Evolutionary conservation across 2,797 vertebrate species (phyloP), one percentile per base, ranked within the genome.

Genomic region (Decapterus maruadsi): DNA sequence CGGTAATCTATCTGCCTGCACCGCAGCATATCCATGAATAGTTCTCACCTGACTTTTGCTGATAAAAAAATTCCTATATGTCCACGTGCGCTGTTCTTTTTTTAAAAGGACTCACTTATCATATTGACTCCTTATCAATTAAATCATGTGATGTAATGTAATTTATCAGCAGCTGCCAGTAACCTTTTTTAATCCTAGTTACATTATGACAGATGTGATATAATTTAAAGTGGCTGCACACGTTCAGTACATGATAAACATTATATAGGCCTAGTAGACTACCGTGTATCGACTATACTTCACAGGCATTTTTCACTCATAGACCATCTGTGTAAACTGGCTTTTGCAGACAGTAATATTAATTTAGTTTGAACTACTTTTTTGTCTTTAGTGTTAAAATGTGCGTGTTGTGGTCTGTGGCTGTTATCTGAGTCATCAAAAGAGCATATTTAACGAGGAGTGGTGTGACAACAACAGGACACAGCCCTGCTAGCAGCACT

Each of bases 1-100:
- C 58, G 64, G 63, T 77, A 90, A 87, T 86, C 64, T 85, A 83
- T 86, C 62, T 68, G 66, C 53, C 74, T 82, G 14, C 72, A 77
- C 29, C 68, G 45, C 34, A 62, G 58, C 64, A 57, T 65, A 62
- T 17, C 68, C 48, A 31, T 67, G 74, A 73, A 81, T 75, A 78
- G 46, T 40, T 67, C 26, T 66, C 56, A 74, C 53, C 72, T 74
- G 75, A 84, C 59, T 72, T 64, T 42, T 42, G 7, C 34, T 36
- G 34, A 36, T 36, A 36, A 36, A 36, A 36, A 36, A 36, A 36
- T 8, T 36, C 34, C 34, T 36, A 36, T 36, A 36, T 36, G 34
- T 8, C 34, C 34, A 36, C 34, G 34, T 36, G 8, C 34, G 8
- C 34, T 36, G 6, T 36, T 13, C 40, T 42, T 42, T 42, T 42